A percentile compares a stretch with the other conserved stretches of the same genome.
These are phyloP conservation scores for Dioctria rufipes DNA, from an alignment of 2,888 invertebrate species.

Conservation along the genomic window DNA sequence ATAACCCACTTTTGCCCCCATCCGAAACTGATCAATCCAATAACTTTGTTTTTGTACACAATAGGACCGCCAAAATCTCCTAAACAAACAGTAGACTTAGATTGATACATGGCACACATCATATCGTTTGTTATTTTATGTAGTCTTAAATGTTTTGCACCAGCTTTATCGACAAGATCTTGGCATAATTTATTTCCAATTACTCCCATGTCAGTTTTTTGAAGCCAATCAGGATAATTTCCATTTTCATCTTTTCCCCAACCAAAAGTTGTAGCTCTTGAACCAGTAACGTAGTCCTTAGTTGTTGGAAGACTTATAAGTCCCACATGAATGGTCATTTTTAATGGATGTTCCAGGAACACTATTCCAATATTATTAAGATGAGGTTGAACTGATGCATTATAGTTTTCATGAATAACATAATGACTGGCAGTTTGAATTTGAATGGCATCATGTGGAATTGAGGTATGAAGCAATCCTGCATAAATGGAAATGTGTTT, in stretches of 20 bases:
- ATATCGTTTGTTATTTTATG: not conserved
- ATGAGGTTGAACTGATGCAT: not conserved
- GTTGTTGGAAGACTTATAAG: not conserved
- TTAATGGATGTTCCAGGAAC: not conserved
- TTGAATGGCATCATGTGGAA: not conserved
- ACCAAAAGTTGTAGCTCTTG: not conserved
- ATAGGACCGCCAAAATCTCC: slow-evolving; percentile 14
- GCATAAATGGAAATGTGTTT: not conserved
- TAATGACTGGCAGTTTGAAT: not conserved
- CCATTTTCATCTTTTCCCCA: not conserved
- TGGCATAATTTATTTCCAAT: not conserved
- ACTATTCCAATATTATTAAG: not conserved
- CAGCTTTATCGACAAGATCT: not conserved
- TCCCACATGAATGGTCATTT: not conserved
- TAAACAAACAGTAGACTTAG: not conserved
- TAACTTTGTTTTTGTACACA: not conserved
- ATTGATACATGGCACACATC: slow-evolving; percentile 1
- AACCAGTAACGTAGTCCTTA: not conserved
- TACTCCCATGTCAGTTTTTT: not conserved
- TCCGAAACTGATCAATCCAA: not conserved
- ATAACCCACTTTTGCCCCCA: not conserved
- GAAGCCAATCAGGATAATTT: not conserved
- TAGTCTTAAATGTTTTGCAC: not conserved
- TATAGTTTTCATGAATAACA: not conserved
- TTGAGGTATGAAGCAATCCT: not conserved